These are phyloP conservation scores for Liolophura sinensis DNA, from an alignment of 1,140 invertebrate species.

Conservation along the genomic window DNA sequence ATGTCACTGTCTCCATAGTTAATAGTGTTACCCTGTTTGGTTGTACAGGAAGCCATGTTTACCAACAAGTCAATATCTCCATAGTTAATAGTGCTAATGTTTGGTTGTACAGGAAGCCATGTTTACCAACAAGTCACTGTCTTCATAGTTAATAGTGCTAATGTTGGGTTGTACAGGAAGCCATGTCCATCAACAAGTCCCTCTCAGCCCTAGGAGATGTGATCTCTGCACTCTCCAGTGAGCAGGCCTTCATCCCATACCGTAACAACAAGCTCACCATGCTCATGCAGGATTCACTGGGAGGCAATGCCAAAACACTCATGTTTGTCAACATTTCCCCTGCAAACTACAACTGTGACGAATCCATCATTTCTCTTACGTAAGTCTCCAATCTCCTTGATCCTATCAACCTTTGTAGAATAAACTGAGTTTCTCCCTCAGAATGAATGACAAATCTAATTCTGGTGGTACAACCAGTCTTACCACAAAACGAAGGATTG, in stretches of 20 bases:
- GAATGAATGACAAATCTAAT: neutral
- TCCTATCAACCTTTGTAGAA: constrained; percentile 1
- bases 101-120: too few species aligned
- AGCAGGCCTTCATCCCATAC: constrained; percentile 57
- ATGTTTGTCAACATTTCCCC: constrained; percentile 67
- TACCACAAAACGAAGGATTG: neutral
- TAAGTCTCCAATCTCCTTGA: constrained; percentile 34
- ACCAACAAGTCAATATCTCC: too few species aligned
- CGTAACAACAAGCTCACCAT: constrained; percentile 66
- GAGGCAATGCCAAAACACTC: constrained; percentile 66
- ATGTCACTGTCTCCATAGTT: too few species aligned
- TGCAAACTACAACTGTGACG: constrained; percentile 61
- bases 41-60: too few species aligned
- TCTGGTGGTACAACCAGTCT: neutral
- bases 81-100: too few species aligned
- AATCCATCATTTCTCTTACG: constrained; percentile 62
- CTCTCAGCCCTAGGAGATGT: constrained; percentile 74
- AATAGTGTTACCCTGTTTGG: too few species aligned
- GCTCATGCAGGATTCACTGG: constrained; percentile 65
- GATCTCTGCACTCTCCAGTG: constrained; percentile 75
- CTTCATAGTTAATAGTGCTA: constrained; percentile 45
- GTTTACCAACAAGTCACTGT: too few species aligned
- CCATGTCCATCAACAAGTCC: constrained; percentile 84
- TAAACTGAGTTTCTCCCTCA: neutral
- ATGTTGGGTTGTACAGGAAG: constrained; percentile 83